phyloP scores from a whole-genome alignment of 2,888 invertebrate genomes.

The Cryptocephalus primarius region DNA sequence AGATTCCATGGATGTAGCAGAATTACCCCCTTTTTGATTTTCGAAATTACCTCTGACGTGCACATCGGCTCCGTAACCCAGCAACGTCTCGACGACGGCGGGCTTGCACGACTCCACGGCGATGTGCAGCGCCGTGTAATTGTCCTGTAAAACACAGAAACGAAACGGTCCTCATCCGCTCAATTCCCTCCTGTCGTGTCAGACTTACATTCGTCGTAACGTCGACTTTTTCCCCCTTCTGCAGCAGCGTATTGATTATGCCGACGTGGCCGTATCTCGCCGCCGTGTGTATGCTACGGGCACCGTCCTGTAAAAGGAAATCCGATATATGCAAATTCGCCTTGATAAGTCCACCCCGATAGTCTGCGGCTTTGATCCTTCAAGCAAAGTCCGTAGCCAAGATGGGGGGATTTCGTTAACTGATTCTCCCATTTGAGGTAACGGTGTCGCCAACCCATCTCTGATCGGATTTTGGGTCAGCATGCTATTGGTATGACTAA shows the following conservation, averaged over 20 bases:
- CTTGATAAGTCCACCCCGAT: not conserved
- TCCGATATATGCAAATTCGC: not conserved
- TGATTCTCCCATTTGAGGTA: no score
- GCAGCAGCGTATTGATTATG: slow-evolving; percentile 89
- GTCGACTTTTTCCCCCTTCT: slow-evolving; percentile 95
- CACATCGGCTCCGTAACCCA: slow-evolving; percentile 96
- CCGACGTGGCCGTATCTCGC: slow-evolving; percentile 95
- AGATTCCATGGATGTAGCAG: no score
- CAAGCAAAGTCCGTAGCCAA: no score
- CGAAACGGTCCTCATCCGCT: slow-evolving; percentile 2
- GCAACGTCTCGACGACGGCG: slow-evolving; percentile 85
- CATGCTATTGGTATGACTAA: no score
- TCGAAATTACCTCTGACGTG: slow-evolving; percentile 79
- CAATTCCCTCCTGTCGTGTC: slow-evolving; percentile 3
- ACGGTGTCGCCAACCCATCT: no score
- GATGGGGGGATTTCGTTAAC: no score
- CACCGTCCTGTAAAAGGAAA: slow-evolving; percentile 62
- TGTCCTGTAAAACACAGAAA: slow-evolving; percentile 54
- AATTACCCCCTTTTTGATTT: no score
- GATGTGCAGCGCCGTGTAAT: slow-evolving; percentile 95
- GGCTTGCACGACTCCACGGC: slow-evolving; percentile 93
- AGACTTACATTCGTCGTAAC: slow-evolving; percentile 80
- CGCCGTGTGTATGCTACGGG: slow-evolving; percentile 95
- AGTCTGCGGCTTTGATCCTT: no score
- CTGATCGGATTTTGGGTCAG: no score